A percentile compares a stretch with the other conserved stretches of the same genome.
phyloP scores from a whole-genome alignment of 30 jellyfish, hydroid and myxozoan genomes.

The Pelagia noctiluca region DNA sequence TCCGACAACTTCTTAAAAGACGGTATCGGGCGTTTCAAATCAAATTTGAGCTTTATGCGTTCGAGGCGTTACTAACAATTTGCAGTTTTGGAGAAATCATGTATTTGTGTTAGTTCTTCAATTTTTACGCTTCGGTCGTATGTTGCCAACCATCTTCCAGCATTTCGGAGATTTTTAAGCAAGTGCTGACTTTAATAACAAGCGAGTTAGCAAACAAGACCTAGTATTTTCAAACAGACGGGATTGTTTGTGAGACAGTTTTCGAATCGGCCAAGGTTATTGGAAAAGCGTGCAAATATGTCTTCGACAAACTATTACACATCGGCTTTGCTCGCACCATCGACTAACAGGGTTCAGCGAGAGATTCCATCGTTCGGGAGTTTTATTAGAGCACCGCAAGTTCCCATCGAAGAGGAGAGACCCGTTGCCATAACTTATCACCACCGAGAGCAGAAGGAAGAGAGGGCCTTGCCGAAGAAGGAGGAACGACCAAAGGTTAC shows the following conservation, averaged over 20 bases:
- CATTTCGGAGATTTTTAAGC: background rate
- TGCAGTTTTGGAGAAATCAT: conserved; percentile 53
- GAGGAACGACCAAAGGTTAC: conserved; percentile 45
- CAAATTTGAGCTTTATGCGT: background rate
- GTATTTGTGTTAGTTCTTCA: conserved; percentile 1
- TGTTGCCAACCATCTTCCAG: background rate
- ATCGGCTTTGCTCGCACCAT: conserved; percentile 73
- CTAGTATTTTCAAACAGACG: background rate
- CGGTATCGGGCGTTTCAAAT: conserved; percentile 28
- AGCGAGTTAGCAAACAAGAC: conserved; percentile 9
- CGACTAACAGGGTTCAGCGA: conserved; percentile 71
- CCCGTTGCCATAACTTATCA: conserved; percentile 17
- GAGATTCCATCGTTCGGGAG: conserved; percentile 74
- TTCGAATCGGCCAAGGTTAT: background rate
- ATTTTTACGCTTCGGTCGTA: too few relatives aligned
- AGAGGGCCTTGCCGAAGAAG: conserved; percentile 6
- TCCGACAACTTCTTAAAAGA: conserved; percentile 56
- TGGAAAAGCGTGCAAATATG: conserved; percentile 51
- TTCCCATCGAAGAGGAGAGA: conserved; percentile 49
- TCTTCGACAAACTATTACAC: conserved; percentile 75
- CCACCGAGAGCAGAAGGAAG: conserved; percentile 47
- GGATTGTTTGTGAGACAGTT: conserved; percentile 38
- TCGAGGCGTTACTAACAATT: conserved; percentile 32
- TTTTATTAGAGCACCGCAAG: conserved; percentile 51
- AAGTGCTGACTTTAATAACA: background rate